Evolutionary conservation across 1,140 invertebrate genomes (phyloP).

Genomic region (Gonatopus flavifemur): DNA sequence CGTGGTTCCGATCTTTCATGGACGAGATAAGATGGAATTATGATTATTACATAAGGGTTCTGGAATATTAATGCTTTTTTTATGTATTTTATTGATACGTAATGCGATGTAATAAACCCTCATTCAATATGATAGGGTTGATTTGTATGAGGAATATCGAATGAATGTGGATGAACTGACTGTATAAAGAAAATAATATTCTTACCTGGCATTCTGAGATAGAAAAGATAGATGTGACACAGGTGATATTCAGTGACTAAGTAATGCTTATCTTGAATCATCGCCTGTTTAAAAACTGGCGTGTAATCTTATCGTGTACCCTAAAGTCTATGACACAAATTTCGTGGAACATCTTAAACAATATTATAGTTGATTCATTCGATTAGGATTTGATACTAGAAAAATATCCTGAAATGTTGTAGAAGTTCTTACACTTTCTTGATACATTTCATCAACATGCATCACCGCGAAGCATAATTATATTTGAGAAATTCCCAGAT

Average conservation of each 20-base stretch:
- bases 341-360: no score
- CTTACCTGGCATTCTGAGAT: constrained; percentile 31
- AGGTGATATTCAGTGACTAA: not conserved
- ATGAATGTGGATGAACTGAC: not conserved
- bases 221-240: not conserved
- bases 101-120: not conserved
- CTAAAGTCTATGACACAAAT: not conserved
- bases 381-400: no score
- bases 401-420: no score
- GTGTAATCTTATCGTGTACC: constrained; percentile 29
- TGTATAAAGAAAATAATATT: not conserved
- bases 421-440: no score
- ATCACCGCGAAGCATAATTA: no score
- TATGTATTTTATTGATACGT: not conserved
- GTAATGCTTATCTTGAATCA: constrained; percentile 20
- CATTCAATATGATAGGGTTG: not conserved
- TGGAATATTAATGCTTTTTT: not conserved
- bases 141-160: not conserved
- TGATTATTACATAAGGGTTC: not conserved
- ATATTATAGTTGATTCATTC: no score
- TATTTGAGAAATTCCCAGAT: no score
- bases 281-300: constrained; percentile 19
- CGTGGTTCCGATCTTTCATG: not conserved
- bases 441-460: no score
- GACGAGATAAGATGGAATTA: not conserved